Evolutionary conservation across 1,140 invertebrate species (phyloP).

Genomic region (Drosophila pseudoobscura): DNA sequence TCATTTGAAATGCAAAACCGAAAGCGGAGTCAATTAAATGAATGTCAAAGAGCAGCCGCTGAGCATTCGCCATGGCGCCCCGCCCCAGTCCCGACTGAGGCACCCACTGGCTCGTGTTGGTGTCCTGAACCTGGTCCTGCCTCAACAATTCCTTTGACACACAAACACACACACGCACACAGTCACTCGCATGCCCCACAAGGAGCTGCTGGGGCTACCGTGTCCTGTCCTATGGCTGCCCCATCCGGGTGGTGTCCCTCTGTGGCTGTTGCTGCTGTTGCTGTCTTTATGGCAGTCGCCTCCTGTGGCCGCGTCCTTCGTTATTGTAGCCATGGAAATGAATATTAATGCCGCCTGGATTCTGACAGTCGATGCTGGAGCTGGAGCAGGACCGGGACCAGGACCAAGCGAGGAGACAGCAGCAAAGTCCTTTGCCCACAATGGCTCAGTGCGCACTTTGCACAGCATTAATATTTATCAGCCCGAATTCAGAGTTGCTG

Average conservation of each 20-base stretch:
- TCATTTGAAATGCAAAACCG: conserved; percentile 77
- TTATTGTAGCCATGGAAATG: conserved; percentile 79
- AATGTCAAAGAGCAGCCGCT: conserved; percentile 71
- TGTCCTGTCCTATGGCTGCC: conserved; percentile 14
- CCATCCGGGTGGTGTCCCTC: not conserved
- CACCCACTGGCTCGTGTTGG: not conserved
- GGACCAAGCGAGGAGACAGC: conserved; percentile 5
- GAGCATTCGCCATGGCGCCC: conserved; percentile 25
- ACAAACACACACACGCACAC: conserved; percentile 53
- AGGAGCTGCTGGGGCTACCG: conserved; percentile 31
- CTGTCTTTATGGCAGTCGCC: conserved; percentile 60
- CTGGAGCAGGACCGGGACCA: not conserved
- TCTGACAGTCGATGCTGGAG: conserved; percentile 54
- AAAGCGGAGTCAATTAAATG: conserved; percentile 75
- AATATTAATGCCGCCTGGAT: conserved; percentile 75
- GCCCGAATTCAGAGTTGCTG: conserved; percentile 59
- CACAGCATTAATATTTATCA: conserved; percentile 79
- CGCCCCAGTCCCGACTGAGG: too few relatives aligned
- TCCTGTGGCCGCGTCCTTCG: conserved; percentile 63
- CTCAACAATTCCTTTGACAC: conserved; percentile 75
- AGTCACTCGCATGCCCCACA: conserved; percentile 12
- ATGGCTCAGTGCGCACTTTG: conserved; percentile 78
- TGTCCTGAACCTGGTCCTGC: conserved; percentile 39
- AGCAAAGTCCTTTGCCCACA: conserved; percentile 77
- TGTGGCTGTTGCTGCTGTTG: conserved; percentile 24